Conservation (phyloP, 23 tunicate species). For the Diplosoma virens region DNA sequence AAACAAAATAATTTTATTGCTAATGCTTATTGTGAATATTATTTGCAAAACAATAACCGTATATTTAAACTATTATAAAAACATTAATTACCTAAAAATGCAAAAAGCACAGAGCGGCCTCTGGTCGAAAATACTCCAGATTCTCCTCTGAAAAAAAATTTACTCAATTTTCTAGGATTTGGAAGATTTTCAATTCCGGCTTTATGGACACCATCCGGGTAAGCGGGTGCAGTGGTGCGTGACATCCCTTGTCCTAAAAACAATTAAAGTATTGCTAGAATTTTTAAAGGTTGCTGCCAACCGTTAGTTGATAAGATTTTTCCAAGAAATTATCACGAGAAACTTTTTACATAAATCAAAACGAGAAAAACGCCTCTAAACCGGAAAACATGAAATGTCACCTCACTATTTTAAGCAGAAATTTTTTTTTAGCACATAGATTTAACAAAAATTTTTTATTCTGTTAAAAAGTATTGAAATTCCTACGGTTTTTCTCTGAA, state of each 20-base stretch:
- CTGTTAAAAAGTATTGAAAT: too few species aligned
- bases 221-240: conserved; percentile 13
- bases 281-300: background rate
- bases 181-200: conserved; percentile 20
- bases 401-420: too few species aligned
- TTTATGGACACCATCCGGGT: background rate
- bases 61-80: background rate
- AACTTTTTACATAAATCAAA: too few species aligned
- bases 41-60: too few species aligned
- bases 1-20: too few species aligned
- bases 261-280: background rate
- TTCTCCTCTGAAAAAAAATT: conserved; percentile 17
- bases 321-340: too few species aligned
- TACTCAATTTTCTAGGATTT: conserved; percentile 38
- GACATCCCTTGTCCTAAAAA: conserved; percentile 28
- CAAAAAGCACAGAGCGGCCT: conserved; percentile 58
- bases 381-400: too few species aligned
- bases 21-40: too few species aligned
- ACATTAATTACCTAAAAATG: conserved; percentile 41
- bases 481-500: too few species aligned
- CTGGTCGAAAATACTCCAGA: conserved; percentile 17
- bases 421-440: too few species aligned
- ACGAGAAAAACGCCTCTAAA: too few species aligned
- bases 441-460: too few species aligned
- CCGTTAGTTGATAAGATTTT: background rate